These are phyloP conservation scores for Andrena hattorfiana DNA, from an alignment of 2,888 invertebrate genomes.

Conservation along the genomic window DNA sequence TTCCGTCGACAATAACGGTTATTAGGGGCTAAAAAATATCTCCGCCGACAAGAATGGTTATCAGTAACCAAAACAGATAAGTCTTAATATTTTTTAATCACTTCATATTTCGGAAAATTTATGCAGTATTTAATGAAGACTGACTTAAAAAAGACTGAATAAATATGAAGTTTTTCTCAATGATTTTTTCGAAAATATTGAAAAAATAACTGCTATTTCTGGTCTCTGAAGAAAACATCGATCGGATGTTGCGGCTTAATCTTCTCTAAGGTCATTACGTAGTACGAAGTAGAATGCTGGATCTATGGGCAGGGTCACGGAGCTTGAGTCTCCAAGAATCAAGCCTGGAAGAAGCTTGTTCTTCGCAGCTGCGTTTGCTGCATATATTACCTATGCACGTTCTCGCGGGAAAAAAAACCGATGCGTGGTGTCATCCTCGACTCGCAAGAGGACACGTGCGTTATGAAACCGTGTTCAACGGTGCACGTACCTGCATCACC, in stretches of 20 bases:
- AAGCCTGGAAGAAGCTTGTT: neutral
- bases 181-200: no score
- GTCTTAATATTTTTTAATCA: no score
- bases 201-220: no score
- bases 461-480: slow-evolving; percentile 18
- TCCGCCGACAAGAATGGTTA: no score
- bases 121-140: no score
- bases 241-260: slow-evolving; percentile 57
- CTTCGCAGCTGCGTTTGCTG: neutral
- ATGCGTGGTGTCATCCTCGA: neutral
- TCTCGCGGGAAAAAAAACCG: neutral
- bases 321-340: neutral
- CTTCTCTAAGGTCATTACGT: slow-evolving; percentile 65
- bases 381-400: neutral
- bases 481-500: neutral
- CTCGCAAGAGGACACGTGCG: neutral
- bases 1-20: no score
- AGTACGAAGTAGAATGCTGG: slow-evolving; percentile 6
- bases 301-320: neutral
- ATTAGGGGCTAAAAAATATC: no score
- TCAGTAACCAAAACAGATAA: no score
- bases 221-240: no score
- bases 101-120: no score
- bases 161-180: no score
- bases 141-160: no score